These are phyloP conservation scores for Columbina picui DNA, from an alignment of 2,113 vertebrate species.

Conservation along the genomic window DNA sequence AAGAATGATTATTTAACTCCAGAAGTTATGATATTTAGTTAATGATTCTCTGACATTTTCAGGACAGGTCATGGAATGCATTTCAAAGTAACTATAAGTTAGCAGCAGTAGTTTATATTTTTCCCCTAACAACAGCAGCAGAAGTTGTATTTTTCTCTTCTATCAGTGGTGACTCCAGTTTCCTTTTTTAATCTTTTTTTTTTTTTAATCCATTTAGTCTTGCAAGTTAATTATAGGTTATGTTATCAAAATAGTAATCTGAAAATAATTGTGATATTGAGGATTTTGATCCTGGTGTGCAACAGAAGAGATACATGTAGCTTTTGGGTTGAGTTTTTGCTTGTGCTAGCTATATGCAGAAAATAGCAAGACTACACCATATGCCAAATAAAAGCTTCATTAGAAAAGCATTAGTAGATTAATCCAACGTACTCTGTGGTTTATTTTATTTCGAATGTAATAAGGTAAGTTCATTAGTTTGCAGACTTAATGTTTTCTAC, in stretches of 20 bases:
- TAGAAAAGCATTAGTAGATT: conserved; percentile 78
- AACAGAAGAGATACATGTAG: background rate
- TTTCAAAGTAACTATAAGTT: conserved; percentile 1
- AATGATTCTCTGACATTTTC: background rate
- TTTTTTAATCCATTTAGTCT: background rate
- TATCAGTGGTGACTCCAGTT: background rate
- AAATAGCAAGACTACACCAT: conserved; percentile 61
- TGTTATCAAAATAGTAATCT: background rate
- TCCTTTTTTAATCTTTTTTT: background rate
- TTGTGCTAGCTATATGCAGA: conserved; percentile 44
- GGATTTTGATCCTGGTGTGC: background rate
- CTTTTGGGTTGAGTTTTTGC: conserved; percentile 47
- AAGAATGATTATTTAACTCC: background rate
- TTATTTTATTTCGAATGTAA: conserved; percentile 77
- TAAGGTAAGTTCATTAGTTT: conserved; percentile 79
- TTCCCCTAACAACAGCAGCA: background rate
- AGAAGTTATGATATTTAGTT: background rate
- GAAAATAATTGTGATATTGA: background rate
- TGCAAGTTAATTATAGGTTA: background rate
- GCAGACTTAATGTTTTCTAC: conserved; percentile 73
- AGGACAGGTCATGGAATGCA: background rate
- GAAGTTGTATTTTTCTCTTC: background rate
- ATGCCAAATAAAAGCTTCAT: conserved; percentile 78
- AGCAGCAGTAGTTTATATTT: background rate
- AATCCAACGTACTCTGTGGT: conserved; percentile 64